phyloP scores from a whole-genome alignment of 2,797 vertebrate genomes.

The Threskiornis aethiopicus region DNA sequence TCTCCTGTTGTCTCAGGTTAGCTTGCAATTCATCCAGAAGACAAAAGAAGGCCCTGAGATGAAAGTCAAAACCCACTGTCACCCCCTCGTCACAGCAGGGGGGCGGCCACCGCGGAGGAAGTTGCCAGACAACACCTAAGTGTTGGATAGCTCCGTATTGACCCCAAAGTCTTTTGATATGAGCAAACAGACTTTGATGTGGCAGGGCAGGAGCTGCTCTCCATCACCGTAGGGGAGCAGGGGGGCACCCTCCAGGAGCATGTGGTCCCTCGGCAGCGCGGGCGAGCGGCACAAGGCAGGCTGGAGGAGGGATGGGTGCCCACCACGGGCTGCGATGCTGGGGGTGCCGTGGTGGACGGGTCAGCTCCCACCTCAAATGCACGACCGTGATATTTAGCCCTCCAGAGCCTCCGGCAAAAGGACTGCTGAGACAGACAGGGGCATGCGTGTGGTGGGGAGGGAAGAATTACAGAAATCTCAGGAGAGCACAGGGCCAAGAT shows the following conservation, averaged over 20 bases:
- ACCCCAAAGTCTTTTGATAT: constrained; percentile 17
- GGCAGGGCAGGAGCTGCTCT: not conserved
- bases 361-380: not conserved
- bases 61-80: constrained; percentile 3
- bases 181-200: constrained; percentile 41
- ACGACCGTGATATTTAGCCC: rapidly evolving
- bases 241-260: not conserved
- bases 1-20: not conserved
- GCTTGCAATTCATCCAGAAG: not conserved
- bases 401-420: rapidly evolving
- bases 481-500: not conserved
- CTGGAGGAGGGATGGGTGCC: not conserved
- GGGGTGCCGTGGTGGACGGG: rapidly evolving
- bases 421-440: not conserved
- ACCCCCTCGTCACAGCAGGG: not conserved
- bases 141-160: not conserved
- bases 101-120: not conserved
- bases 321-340: rapidly evolving
- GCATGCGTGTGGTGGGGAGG: rapidly evolving
- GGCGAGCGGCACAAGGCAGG: rapidly evolving
- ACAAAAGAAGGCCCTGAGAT: not conserved
- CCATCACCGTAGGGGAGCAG: rapidly evolving
- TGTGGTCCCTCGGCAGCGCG: not conserved
- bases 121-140: constrained; percentile 14
- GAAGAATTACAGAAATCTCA: not conserved